Evolutionary conservation across 2,797 vertebrate species (phyloP).

Genomic region (Astyanax mexicanus): DNA sequence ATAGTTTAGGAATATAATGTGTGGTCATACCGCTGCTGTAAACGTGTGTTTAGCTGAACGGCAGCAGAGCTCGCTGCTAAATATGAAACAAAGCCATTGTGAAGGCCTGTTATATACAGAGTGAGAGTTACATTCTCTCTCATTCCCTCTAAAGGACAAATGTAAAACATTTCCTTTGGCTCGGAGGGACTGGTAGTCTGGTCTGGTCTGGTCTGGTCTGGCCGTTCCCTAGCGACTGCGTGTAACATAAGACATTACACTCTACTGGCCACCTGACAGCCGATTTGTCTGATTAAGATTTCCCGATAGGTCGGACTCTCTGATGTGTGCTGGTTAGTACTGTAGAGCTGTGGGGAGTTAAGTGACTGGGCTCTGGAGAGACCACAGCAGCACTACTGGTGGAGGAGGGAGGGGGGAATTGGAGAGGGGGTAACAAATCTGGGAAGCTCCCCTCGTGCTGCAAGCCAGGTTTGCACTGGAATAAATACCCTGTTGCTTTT

Average conservation of each 20-base stretch:
- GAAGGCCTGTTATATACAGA: not conserved
- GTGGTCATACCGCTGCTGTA: not conserved
- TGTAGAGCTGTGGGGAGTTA: slow-evolving; percentile 44
- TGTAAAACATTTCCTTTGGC: slow-evolving; percentile 69
- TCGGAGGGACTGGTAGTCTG: slow-evolving; percentile 27
- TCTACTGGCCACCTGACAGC: slow-evolving; percentile 61
- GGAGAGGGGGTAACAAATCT: slow-evolving; percentile 40
- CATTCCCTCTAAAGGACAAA: slow-evolving; percentile 49
- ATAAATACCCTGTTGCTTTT: slow-evolving; percentile 69
- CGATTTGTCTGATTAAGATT: slow-evolving; percentile 70
- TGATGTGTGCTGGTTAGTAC: slow-evolving; percentile 49
- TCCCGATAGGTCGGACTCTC: slow-evolving; percentile 56
- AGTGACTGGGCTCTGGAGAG: slow-evolving; percentile 12
- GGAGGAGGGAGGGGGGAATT: slow-evolving; percentile 26
- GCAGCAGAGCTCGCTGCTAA: not conserved
- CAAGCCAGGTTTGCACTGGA: slow-evolving; percentile 59
- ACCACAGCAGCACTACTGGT: slow-evolving; percentile 52
- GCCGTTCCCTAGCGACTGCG: not conserved
- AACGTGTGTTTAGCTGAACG: not conserved
- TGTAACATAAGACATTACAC: slow-evolving; percentile 63
- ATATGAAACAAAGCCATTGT: not conserved
- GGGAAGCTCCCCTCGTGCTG: slow-evolving; percentile 36
- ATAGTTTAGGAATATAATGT: not conserved
- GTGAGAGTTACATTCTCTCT: slow-evolving; percentile 50
- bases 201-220: slow-evolving; percentile 53